Evolutionary conservation across 2,113 vertebrate genomes (phyloP), one percentile per base, ranked within the genome.

Genomic region (Aleadryas rufinucha): DNA sequence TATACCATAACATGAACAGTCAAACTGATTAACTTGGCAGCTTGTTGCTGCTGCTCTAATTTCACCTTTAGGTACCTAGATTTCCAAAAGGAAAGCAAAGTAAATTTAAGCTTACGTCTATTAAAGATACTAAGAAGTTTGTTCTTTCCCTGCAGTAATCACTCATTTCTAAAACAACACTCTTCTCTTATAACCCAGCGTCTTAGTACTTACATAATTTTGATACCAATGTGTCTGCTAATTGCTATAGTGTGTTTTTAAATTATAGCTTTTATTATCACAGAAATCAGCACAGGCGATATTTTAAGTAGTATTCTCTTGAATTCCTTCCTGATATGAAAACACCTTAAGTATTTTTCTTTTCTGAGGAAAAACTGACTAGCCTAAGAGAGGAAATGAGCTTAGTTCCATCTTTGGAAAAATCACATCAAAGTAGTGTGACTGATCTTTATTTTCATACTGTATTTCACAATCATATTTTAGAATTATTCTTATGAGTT

Each of bases 1-100:
- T 10, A 68, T 0, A 2, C 13, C 6, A 0, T 8, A 42, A 45
- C 2, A 13, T 13, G 35, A 76, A 50, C 24, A 42, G 35, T 76
- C 18, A 68, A 24, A 54, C 35, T 31, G 22, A 76, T 49, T 74
- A 93, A 60, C 24, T 52, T 42, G 22, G 20, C 27, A 64, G 23
- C 21, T 75, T 47, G 30, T 22, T 77, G 27, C 66, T 39, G 20
- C 44, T 71, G 30, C 44, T 50, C 16, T 64, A 35, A 41, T 77
- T 83, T 84, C 44, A 76, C n/a, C 13, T 80, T 72, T 31, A 68
- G 20, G 33, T 68, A 50, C 21, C 20, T 22, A 31, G 11, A 50
- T 76, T 86, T 86, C 47, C 80, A 68, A 27, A 64, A 54, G 66
- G n/a, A 68, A 91, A 80, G 16, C 3, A 21, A 61, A 66, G 16